Evolutionary conservation across 2,888 invertebrate species (phyloP), one percentile per base, ranked within the genome.

Genomic region (Rhopalosiphum nymphaeae): DNA sequence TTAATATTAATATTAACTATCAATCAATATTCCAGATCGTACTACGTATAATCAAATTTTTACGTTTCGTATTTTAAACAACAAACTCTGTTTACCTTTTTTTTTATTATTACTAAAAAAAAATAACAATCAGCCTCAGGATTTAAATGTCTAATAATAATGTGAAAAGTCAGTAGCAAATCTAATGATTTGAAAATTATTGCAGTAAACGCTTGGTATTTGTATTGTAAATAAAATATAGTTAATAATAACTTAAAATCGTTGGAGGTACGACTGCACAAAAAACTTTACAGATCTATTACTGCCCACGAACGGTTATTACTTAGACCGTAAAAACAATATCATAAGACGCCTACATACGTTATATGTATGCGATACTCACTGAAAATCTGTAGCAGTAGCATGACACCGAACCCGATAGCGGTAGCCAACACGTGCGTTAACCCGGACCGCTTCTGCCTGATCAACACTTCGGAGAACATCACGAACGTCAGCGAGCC

Each of bases 401-500:
- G 96, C 97, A 97, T 97, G 95, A 97, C 96, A 95, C 96, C 95
- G 95, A 97, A 97, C 91, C 97, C 97, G 36, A 96, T 95, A 94
- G 97, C 95, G 95, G 97, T 97, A 57, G 97, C 96, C 7, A 96
- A 95, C 46, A 97, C 95, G 95, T 97, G 97, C 94, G 96, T 96
- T 67, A 97, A 95, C 21, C 97, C 97, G 94, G 96, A 96, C 95
- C 97, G 97, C 53, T 96, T 96, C 95, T 98, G 98, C 94, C 97
- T 96, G 13, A 97, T 97, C 36, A 98, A 96, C 29, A 98, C 97
- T 96, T 98, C 98, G 96, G 98, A 98, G 96, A 98, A 98, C 3
- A 98, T 97, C 26, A 98, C 97, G 96, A 98, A 98, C 29, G 98
- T 96, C 91, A 98, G 96, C 0, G 98, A 98, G 10, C 98, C 98